These are phyloP conservation scores for Gambelia wislizenii DNA, from an alignment of 2,797 vertebrate genomes.

Conservation along the genomic window DNA sequence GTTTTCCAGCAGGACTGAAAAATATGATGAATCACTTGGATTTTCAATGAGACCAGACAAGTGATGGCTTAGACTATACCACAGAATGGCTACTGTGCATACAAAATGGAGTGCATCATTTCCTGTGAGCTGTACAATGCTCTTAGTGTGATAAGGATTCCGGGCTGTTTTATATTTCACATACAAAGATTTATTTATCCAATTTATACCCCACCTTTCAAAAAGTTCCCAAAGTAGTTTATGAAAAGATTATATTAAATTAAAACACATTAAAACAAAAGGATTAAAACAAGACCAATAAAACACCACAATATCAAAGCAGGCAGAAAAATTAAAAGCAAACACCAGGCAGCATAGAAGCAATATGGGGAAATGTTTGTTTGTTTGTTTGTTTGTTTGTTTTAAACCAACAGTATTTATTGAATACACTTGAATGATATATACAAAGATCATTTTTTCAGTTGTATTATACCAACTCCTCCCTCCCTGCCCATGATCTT, in stretches of 20 bases:
- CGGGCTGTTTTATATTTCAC: background rate
- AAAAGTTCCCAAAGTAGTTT: background rate
- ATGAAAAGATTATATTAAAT: background rate
- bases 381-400: no score
- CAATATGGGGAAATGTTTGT: no score
- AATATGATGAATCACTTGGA: background rate
- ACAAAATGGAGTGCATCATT: background rate
- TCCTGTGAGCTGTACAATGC: background rate
- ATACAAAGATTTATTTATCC: background rate
- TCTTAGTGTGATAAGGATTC: background rate
- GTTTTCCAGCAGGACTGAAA: background rate
- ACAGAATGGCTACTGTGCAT: background rate
- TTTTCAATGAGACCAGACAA: background rate
- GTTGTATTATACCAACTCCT: no score
- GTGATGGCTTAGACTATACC: background rate
- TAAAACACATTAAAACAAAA: background rate
- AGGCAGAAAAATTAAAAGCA: background rate
- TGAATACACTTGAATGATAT: no score
- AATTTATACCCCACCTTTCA: background rate
- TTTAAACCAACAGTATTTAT: no score
- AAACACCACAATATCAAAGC: background rate
- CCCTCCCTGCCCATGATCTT: no score
- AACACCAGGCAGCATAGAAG: background rate
- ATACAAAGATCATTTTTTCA: no score
- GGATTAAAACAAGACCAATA: background rate